Conservation (phyloP, 92 coral and sea anemone genomes). For the Porites lobata region DNA sequence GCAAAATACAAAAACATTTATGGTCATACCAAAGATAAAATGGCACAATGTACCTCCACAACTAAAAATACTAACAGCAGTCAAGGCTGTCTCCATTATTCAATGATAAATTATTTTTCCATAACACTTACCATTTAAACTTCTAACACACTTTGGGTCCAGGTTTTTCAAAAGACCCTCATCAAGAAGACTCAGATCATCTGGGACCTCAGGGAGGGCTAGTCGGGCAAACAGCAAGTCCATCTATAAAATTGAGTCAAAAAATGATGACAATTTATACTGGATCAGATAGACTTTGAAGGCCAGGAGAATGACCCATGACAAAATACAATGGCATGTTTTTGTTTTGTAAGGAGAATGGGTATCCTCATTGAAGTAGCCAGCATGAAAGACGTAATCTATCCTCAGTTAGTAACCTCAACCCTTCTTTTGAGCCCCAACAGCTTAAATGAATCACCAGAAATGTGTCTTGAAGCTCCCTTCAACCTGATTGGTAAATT, state of each 20-base stretch:
- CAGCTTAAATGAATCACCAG: too few species aligned
- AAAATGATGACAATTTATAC: neutral
- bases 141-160: slow-evolving; percentile 95
- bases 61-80: too few species aligned
- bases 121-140: slow-evolving; percentile 72
- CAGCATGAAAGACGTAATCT: too few species aligned
- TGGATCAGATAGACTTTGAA: too few species aligned
- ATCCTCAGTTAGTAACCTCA: too few species aligned
- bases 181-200: slow-evolving; percentile 85
- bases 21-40: neutral
- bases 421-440: too few species aligned
- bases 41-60: neutral
- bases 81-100: neutral
- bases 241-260: slow-evolving; percentile 64
- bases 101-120: neutral
- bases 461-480: too few species aligned
- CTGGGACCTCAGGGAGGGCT: slow-evolving; percentile 97
- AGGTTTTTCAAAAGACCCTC: slow-evolving; percentile 88
- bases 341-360: too few species aligned
- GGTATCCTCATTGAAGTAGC: too few species aligned
- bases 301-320: too few species aligned
- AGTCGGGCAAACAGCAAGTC: slow-evolving; percentile 94
- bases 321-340: too few species aligned
- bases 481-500: too few species aligned
- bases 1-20: neutral